Evolutionary conservation across 1,140 invertebrate species (phyloP).

Genomic region (Drosophila tsacasi): DNA sequence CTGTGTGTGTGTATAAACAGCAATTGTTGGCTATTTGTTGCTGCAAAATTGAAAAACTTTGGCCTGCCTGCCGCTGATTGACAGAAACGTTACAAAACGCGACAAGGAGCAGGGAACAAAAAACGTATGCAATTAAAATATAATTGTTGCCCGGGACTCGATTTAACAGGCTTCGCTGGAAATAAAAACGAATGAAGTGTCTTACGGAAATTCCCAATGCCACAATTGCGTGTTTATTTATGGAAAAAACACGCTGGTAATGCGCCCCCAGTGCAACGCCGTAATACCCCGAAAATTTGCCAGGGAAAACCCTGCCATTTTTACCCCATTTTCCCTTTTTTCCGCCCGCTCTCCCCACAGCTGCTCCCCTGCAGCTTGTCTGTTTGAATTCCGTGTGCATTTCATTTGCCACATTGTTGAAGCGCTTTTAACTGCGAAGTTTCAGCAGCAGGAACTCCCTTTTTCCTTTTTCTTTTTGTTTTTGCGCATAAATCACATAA

Average conservation of each 20-base stretch:
- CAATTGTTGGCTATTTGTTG: conserved; percentile 80
- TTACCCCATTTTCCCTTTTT: conserved; percentile 3
- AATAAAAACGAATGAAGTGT: conserved; percentile 14
- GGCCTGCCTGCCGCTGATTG: conserved; percentile 47
- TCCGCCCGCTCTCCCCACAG: not conserved
- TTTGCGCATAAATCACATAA: conserved; percentile 75
- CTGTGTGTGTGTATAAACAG: conserved; percentile 58
- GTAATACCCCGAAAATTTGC: conserved; percentile 18
- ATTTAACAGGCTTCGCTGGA: conserved; percentile 3
- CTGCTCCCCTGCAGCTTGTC: conserved; percentile 31
- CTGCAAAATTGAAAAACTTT: conserved; percentile 82
- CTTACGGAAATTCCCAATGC: conserved; percentile 42
- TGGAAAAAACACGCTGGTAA: conserved; percentile 49
- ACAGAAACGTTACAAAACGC: conserved; percentile 33
- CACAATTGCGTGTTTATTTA: conserved; percentile 71
- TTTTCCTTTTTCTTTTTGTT: not conserved
- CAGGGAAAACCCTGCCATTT: conserved; percentile 2
- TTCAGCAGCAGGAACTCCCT: conserved; percentile 9
- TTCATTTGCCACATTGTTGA: conserved; percentile 71
- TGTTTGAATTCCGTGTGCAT: conserved; percentile 69
- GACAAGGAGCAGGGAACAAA: conserved; percentile 1
- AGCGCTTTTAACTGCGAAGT: conserved; percentile 51
- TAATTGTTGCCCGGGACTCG: conserved; percentile 48
- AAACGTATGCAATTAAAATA: conserved; percentile 72
- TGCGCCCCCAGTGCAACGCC: conserved; percentile 21